phyloP scores from a whole-genome alignment of 1,140 invertebrate genomes.

The Drosophila lowei region DNA sequence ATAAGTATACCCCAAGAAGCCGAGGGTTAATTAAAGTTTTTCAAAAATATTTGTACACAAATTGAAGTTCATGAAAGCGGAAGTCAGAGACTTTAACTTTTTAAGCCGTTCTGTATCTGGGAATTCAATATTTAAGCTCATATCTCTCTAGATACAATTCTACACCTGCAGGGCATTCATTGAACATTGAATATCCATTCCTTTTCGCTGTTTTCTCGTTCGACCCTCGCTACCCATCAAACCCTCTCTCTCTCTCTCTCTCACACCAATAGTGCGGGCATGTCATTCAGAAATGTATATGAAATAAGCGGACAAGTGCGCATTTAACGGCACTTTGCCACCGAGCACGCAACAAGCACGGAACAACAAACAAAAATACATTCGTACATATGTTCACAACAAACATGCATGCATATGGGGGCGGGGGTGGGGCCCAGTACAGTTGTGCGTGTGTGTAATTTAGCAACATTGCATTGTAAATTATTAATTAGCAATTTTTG shows the following conservation, averaged over 20 bases:
- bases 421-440: background rate
- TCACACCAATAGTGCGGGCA: background rate
- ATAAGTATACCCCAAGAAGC: too few relatives aligned
- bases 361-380: constrained; percentile 36
- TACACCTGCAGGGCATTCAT: too few relatives aligned
- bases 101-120: too few relatives aligned
- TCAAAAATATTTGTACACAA: too few relatives aligned
- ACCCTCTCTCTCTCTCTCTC: too few relatives aligned
- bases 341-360: constrained; percentile 41
- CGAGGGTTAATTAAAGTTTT: too few relatives aligned
- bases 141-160: too few relatives aligned
- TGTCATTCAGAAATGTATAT: constrained; percentile 9
- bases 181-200: background rate
- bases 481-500: constrained; percentile 52
- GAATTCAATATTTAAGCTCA: too few relatives aligned
- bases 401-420: constrained; percentile 1
- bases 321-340: constrained; percentile 52
- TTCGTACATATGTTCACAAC: background rate
- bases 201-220: background rate
- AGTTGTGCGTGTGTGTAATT: constrained; percentile 25
- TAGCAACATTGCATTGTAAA: constrained; percentile 49
- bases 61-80: background rate
- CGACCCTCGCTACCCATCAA: constrained; percentile 1
- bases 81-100: too few relatives aligned
- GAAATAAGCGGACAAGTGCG: constrained; percentile 23